Base-by-base conservation (phyloP, 1,140 invertebrate species). In the Cydia fagiglandana region DNA sequence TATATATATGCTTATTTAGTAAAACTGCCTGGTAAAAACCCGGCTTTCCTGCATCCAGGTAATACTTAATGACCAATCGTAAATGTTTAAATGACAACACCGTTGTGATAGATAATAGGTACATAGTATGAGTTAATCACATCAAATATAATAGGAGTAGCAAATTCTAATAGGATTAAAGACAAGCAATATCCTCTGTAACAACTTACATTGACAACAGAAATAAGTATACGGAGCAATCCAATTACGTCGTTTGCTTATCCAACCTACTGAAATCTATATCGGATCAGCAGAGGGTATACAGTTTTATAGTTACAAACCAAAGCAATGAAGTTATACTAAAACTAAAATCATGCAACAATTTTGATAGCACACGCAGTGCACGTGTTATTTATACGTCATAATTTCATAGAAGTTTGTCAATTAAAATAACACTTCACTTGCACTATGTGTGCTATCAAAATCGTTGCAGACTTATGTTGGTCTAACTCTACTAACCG, bases 221-320 rank as follows among this genome's bases (percentile, higher is more conserved):
- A 68, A 68, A 17, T 53, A 50, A n/a, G 15, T 50, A 53, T 53
- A 53, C 15, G 24, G 64, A 68, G 13, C 28, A 68, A 68, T 68
- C 64, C 64, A 68, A 68, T 68, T 38, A 68, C 50, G n/a, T 1
- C 13, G 50, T 53, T n/a, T 15, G 47, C 5, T 53, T 53, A 13
- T 17, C n/a, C 50, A 53, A 53, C 50, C n/a, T 17, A 53, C 50
- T 53, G 50, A 53, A 53, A 53, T 53, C 15, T n/a, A 17, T 53
- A 53, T 53, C n/a, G n/a, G n/a, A 53, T 53, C 50, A 17, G 50
- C 50, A 17, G 50, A 47, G 6, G 47, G n/a, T 17, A n/a, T 53
- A 53, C 50, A 15, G n/a, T 53, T n/a, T 15, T 53, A 53, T n/a
- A 6, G 2, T 53, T 53, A 53, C 50, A 53, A 53, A 53, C 4